Conservation (phyloP, 1,140 invertebrate species). For the Microplitis mediator region DNA sequence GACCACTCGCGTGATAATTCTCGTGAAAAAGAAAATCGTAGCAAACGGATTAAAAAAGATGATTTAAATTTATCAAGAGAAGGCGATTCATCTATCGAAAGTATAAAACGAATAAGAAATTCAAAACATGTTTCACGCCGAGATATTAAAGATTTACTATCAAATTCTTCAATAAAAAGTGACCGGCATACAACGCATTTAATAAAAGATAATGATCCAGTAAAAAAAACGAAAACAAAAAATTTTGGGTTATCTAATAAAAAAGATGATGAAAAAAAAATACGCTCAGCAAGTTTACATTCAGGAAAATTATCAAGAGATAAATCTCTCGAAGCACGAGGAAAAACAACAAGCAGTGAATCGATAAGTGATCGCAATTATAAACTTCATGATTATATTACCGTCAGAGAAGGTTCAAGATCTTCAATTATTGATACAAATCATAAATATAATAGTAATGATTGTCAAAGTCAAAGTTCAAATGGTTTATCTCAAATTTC, state of each 20-base stretch:
- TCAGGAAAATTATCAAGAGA: conserved; percentile 42
- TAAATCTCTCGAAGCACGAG: conserved; percentile 42
- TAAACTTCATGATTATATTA: conserved; percentile 46
- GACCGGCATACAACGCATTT: conserved; percentile 40
- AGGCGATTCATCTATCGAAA: conserved; percentile 41
- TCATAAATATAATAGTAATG: conserved; percentile 21
- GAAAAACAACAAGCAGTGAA: conserved; percentile 47
- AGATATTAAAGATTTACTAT: conserved; percentile 44
- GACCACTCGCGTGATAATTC: conserved; percentile 53
- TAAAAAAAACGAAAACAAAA: conserved; percentile 49
- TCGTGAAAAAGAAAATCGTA: conserved; percentile 56
- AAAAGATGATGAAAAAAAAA: conserved; percentile 50
- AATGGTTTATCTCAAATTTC: conserved; percentile 32
- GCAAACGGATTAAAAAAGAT: conserved; percentile 54
- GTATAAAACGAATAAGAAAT: conserved; percentile 42
- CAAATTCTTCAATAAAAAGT: conserved; percentile 39
- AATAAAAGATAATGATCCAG: conserved; percentile 43
- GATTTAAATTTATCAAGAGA: conserved; percentile 42
- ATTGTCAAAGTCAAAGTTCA: conserved; percentile 37
- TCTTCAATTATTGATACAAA: conserved; percentile 3
- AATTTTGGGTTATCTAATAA: conserved; percentile 45
- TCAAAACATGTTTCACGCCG: conserved; percentile 47
- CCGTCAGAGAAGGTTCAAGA: conserved; percentile 41
- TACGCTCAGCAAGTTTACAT: conserved; percentile 39
- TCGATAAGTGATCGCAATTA: conserved; percentile 37